phyloP scores from a whole-genome alignment of 2,113 vertebrate genomes.

The Forbesichthys papilliferus region DNA sequence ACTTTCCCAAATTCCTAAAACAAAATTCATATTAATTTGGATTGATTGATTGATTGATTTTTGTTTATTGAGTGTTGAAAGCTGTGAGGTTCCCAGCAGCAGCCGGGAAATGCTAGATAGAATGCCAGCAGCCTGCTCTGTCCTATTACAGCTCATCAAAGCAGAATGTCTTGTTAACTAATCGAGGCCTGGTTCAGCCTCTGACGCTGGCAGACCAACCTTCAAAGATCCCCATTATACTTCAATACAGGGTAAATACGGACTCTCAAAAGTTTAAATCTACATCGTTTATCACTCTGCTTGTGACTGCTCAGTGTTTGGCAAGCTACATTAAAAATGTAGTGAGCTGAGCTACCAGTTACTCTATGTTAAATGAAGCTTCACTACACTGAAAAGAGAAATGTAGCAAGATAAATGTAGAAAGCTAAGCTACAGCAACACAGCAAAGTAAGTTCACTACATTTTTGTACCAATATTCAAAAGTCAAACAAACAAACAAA shows the following conservation, averaged over 20 bases:
- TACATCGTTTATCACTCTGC: conserved; percentile 83
- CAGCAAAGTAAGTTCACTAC: too few species aligned
- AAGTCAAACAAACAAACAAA: too few species aligned
- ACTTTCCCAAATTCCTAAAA: neutral
- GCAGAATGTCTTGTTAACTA: conserved; percentile 80
- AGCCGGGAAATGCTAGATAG: conserved; percentile 64
- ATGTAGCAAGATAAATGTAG: too few species aligned
- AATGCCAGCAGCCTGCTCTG: conserved; percentile 75
- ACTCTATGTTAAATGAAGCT: too few species aligned
- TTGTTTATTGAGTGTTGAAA: conserved; percentile 19
- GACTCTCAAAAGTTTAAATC: conserved; percentile 81
- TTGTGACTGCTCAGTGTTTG: conserved; percentile 48
- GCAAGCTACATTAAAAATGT: too few species aligned
- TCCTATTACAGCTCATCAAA: conserved; percentile 81
- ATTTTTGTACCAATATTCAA: too few species aligned
- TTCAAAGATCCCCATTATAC: conserved; percentile 80
- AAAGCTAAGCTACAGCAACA: too few species aligned
- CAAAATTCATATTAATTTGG: neutral
- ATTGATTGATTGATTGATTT: conserved; percentile 10
- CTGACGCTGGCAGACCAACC: conserved; percentile 60
- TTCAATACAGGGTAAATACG: conserved; percentile 74
- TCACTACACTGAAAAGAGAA: too few species aligned
- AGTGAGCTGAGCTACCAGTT: too few species aligned
- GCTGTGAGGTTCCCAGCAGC: conserved; percentile 53
- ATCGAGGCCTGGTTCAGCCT: conserved; percentile 75